Conservation (phyloP, 2,113 vertebrate species). For the Parus major region DNA sequence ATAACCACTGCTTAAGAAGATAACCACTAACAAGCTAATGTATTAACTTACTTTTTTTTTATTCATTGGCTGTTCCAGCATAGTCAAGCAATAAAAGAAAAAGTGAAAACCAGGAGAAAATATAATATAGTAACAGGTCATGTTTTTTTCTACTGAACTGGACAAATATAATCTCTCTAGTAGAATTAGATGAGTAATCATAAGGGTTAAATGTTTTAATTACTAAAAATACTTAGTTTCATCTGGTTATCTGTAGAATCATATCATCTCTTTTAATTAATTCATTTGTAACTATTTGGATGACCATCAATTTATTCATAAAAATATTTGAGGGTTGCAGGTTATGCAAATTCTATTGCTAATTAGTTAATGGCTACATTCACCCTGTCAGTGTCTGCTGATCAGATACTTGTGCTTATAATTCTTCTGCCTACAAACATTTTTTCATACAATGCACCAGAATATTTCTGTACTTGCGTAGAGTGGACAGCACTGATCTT, state of each 20-base stretch:
- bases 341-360: slow-evolving; percentile 20
- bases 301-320: slow-evolving; percentile 28
- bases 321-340: slow-evolving; percentile 14
- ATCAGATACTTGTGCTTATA: neutral
- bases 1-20: neutral
- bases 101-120: slow-evolving; percentile 3
- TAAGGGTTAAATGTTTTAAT: neutral
- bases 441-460: neutral
- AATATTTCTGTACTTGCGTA: neutral
- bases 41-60: neutral
- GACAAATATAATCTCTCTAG: neutral
- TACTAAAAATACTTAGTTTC: slow-evolving; percentile 3
- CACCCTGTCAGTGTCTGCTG: neutral
- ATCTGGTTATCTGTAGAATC: slow-evolving; percentile 2
- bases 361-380: slow-evolving; percentile 45
- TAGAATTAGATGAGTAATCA: neutral
- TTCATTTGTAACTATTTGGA: slow-evolving; percentile 21
- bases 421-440: neutral
- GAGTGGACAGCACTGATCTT: slow-evolving; percentile 44
- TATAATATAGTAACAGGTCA: neutral
- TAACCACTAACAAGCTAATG: slow-evolving; percentile 31
- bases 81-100: neutral
- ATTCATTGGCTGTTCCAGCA: neutral
- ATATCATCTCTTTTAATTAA: neutral
- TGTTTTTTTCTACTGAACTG: neutral